Conservation (phyloP, 64 coral and sea anemone species). For the Montipora efflorescens region DNA sequence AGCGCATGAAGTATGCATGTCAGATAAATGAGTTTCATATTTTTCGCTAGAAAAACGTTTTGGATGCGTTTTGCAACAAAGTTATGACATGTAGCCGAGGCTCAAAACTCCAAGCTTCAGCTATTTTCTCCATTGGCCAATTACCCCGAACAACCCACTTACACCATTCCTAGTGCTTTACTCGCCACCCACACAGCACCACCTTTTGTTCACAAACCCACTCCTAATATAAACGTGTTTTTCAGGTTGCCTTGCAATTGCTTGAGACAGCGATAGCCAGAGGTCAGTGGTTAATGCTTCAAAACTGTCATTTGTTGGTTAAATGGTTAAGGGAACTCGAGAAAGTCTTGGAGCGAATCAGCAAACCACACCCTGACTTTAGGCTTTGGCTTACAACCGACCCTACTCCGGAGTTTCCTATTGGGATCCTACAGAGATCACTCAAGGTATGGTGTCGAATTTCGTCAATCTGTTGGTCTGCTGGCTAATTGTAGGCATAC, state of each 20-base stretch:
- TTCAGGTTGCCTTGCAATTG: slow-evolving; percentile 90
- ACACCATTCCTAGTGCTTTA: not conserved
- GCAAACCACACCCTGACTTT: slow-evolving; percentile 98
- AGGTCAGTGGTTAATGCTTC: slow-evolving; percentile 98
- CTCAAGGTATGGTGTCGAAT: slow-evolving; percentile 76
- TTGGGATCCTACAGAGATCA: slow-evolving; percentile 95
- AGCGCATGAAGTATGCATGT: too few species aligned
- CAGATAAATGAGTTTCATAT: too few species aligned
- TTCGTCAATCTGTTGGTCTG: too few species aligned
- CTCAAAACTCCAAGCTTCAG: too few species aligned
- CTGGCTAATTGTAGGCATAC: too few species aligned
- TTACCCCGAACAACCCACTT: too few species aligned
- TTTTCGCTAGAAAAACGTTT: too few species aligned
- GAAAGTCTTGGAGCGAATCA: slow-evolving; percentile 95
- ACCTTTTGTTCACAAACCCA: not conserved
- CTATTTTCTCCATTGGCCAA: too few species aligned
- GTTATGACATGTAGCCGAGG: too few species aligned
- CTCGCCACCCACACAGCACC: not conserved
- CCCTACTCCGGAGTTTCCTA: slow-evolving; percentile 97
- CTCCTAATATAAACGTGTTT: not conserved
- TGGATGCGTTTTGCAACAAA: too few species aligned
- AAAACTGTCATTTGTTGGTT: slow-evolving; percentile 98
- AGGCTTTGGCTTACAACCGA: slow-evolving; percentile 97
- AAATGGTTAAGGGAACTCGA: slow-evolving; percentile 98
- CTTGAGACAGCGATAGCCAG: slow-evolving; percentile 98